Conservation (phyloP, 2,113 vertebrate species). For the Colaptes auratus region DNA sequence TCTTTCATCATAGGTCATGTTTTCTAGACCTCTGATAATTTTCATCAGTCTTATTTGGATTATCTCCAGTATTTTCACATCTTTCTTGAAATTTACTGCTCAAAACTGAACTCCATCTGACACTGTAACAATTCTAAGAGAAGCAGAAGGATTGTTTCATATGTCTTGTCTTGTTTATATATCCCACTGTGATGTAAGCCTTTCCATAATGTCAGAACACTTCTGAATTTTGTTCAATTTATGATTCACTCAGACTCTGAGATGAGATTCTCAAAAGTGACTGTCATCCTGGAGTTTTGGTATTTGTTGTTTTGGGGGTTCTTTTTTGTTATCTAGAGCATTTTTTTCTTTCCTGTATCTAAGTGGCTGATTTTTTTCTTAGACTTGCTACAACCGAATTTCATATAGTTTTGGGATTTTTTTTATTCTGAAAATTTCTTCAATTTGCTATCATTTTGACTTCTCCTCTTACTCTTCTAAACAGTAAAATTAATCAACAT, state of each 20-base stretch:
- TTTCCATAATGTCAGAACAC: not conserved
- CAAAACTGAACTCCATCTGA: not conserved
- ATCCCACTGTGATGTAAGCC: not conserved
- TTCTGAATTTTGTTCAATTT: not conserved
- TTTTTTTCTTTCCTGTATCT: not conserved
- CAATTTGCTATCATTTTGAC: not conserved
- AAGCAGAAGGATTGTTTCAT: not conserved
- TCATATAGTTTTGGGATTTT: not conserved
- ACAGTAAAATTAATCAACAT: not conserved
- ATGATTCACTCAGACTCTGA: not conserved
- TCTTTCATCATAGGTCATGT: not conserved
- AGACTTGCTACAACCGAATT: not conserved
- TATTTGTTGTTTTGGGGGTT: not conserved
- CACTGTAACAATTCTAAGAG: not conserved
- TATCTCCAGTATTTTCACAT: not conserved
- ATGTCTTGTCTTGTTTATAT: not conserved
- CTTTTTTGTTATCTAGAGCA: not conserved
- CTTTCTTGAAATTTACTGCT: not conserved
- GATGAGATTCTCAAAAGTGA: not conserved
- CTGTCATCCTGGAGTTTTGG: not conserved
- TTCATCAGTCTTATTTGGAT: not conserved
- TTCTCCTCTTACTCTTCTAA: not conserved
- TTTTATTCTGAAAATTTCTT: not conserved
- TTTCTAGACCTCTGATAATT: not conserved
- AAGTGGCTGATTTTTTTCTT: not conserved